Evolutionary conservation across 2,797 vertebrate species (phyloP).

Genomic region (Semaprochilodus insignis): DNA sequence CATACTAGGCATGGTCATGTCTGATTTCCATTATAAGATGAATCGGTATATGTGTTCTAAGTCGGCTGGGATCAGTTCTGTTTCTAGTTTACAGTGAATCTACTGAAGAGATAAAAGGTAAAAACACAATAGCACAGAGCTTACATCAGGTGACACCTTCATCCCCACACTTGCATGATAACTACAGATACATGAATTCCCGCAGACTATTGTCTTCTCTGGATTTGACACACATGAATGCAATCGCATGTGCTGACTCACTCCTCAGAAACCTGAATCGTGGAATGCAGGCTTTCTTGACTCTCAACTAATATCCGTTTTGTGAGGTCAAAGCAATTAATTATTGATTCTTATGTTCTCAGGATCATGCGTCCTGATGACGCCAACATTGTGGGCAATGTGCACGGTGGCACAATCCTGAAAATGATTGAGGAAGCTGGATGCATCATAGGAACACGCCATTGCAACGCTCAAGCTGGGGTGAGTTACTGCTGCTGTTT

Average conservation of each 20-base stretch:
- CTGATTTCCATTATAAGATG: background rate
- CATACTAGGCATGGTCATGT: background rate
- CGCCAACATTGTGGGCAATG: constrained; percentile 90
- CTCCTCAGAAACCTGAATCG: background rate
- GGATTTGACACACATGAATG: background rate
- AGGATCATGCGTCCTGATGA: constrained; percentile 96
- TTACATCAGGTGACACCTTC: no score
- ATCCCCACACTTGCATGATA: background rate
- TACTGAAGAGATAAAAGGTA: background rate
- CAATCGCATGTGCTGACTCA: background rate
- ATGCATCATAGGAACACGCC: constrained; percentile 90
- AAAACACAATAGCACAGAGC: background rate
- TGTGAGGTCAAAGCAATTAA: background rate
- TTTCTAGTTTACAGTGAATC: no score
- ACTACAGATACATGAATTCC: no score
- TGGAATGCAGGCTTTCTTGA: background rate
- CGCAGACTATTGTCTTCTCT: background rate
- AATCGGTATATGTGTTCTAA: background rate
- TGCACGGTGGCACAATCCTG: constrained; percentile 93
- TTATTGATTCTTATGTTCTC: constrained; percentile 9
- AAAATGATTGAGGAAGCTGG: constrained; percentile 98
- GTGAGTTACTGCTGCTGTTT: constrained; percentile 77
- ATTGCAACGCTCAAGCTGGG: constrained; percentile 89
- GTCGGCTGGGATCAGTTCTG: background rate
- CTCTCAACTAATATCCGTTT: background rate